Conservation (phyloP, 1,140 invertebrate species). For the Conus ventricosus region DNA sequence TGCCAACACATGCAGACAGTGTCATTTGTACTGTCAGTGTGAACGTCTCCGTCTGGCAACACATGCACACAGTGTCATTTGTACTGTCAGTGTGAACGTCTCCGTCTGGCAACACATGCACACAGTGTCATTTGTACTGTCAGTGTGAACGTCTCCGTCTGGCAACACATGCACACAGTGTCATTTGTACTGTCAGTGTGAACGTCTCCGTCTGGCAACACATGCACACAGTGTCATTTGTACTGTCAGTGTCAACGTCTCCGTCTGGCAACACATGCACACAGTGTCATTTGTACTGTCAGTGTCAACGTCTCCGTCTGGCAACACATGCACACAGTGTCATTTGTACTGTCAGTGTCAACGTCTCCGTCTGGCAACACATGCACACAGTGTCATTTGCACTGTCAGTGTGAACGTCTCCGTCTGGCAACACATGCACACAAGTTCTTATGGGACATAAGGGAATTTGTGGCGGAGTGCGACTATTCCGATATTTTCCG, state of each 20-base stretch:
- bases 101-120: slow-evolving; percentile 27
- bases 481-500: too few relatives aligned
- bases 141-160: slow-evolving; percentile 32
- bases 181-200: too few relatives aligned
- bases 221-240: background rate
- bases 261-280: slow-evolving; percentile 29
- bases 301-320: slow-evolving; percentile 31
- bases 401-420: too few relatives aligned
- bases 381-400: background rate
- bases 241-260: too few relatives aligned
- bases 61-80: background rate
- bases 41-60: slow-evolving; percentile 27
- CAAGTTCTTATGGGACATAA: too few relatives aligned
- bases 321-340: background rate
- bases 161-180: background rate
- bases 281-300: too few relatives aligned
- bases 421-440: slow-evolving; percentile 26
- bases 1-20: background rate
- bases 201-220: slow-evolving; percentile 27
- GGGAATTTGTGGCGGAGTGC: too few relatives aligned
- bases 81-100: too few relatives aligned
- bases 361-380: slow-evolving; percentile 27
- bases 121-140: too few relatives aligned
- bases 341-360: too few relatives aligned
- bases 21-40: too few relatives aligned